Evolutionary conservation across 2,888 invertebrate genomes (phyloP).

Genomic region (Tethea ocularis): DNA sequence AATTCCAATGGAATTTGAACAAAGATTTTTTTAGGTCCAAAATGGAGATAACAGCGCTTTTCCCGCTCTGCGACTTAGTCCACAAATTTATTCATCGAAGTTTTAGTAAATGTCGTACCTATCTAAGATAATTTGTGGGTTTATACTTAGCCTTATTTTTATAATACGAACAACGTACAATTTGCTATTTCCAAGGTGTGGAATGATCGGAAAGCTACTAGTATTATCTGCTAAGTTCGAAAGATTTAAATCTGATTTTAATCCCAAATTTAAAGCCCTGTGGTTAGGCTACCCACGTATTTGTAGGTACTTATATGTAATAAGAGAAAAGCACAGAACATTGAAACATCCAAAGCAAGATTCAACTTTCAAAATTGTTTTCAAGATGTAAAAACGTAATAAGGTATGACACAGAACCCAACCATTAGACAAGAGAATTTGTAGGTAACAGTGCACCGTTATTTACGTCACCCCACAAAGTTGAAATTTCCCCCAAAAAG

Average conservation of each 20-base stretch:
- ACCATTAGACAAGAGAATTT: constrained; percentile 34
- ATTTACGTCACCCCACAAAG: constrained; percentile 28
- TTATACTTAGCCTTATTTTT: constrained; percentile 57
- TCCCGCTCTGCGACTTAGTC: constrained; percentile 45
- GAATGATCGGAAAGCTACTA: no score
- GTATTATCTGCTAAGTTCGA: no score
- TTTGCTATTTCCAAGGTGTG: no score
- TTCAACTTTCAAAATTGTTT: no score
- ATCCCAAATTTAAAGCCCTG: no score
- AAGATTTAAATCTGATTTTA: no score
- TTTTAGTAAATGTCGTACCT: constrained; percentile 62
- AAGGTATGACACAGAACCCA: no score
- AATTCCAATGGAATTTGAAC: constrained; percentile 42
- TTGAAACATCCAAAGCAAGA: no score
- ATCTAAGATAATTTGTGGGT: constrained; percentile 56
- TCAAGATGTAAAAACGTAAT: no score
- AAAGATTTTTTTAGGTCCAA: constrained; percentile 64
- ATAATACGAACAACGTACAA: constrained; percentile 34
- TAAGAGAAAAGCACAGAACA: no score
- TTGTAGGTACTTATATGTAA: no score
- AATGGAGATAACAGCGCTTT: constrained; percentile 64
- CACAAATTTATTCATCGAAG: constrained; percentile 69
- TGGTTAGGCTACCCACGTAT: no score
- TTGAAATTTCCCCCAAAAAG: background rate
- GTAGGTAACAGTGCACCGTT: constrained; percentile 41